phyloP scores from a whole-genome alignment of 2,888 invertebrate genomes.

The Chouioia cunea region DNA sequence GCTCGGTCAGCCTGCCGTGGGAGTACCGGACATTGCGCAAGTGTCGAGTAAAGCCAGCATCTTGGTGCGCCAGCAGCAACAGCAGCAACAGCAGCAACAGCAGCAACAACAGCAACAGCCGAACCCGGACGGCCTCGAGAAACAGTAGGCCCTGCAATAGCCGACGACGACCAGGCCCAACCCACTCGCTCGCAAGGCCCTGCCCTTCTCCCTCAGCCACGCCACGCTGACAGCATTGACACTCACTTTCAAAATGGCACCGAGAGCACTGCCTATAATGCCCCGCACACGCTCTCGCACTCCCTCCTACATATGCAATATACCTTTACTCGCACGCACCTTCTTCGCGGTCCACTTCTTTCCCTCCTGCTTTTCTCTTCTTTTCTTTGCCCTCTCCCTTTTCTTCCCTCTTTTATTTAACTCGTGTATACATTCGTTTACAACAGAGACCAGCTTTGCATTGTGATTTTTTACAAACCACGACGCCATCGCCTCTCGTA shows the following conservation, averaged over 20 bases:
- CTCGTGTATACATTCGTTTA: too few species aligned
- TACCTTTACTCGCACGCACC: too few species aligned
- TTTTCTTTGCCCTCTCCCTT: too few species aligned
- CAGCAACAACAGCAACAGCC: conserved; percentile 6
- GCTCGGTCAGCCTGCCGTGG: conserved; percentile 25
- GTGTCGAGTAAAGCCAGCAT: conserved; percentile 37
- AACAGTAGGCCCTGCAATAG: conserved; percentile 4
- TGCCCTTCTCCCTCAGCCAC: conserved; percentile 30
- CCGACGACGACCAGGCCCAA: conserved; percentile 29
- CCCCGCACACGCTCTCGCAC: too few species aligned
- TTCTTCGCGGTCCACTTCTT: too few species aligned
- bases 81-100: not conserved
- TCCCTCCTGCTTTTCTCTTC: too few species aligned
- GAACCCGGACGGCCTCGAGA: too few species aligned
- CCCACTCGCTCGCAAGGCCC: conserved; percentile 40
- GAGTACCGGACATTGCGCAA: conserved; percentile 43
- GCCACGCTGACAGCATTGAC: conserved; percentile 14
- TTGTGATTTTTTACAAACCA: too few species aligned
- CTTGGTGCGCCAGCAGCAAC: conserved; percentile 32
- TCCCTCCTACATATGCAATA: too few species aligned
- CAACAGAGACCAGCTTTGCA: too few species aligned
- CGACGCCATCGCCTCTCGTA: too few species aligned
- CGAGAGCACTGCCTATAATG: not conserved
- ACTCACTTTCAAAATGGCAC: conserved; percentile 43
- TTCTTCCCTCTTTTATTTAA: too few species aligned